phyloP scores from a whole-genome alignment of 2,888 invertebrate genomes.

The Erebia epiphron region DNA sequence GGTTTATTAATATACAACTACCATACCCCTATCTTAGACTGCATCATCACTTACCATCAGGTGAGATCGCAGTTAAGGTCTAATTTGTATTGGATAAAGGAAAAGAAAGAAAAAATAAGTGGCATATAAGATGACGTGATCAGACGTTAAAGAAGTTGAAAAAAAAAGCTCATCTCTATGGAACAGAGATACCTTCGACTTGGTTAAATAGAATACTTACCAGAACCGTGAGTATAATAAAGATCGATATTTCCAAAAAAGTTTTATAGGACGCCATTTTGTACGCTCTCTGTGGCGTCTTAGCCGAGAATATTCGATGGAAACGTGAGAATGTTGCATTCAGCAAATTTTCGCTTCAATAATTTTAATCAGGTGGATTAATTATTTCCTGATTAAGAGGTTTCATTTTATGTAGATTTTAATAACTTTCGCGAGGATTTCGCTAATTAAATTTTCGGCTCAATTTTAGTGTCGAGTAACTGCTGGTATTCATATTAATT shows the following conservation, averaged over 20 bases:
- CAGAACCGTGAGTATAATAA: neutral
- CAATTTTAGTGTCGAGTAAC: neutral
- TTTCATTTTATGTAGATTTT: slow-evolving; percentile 22
- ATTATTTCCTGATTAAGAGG: slow-evolving; percentile 24
- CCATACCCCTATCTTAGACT: neutral
- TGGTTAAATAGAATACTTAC: neutral
- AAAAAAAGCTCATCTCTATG: too few relatives aligned
- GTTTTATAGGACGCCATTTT: slow-evolving; percentile 27
- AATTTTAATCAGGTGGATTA: slow-evolving; percentile 39
- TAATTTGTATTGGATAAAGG: too few relatives aligned
- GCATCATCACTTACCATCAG: neutral
- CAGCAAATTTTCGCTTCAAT: slow-evolving; percentile 34
- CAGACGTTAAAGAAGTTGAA: too few relatives aligned
- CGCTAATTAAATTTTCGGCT: slow-evolving; percentile 14
- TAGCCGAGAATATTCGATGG: slow-evolving; percentile 30
- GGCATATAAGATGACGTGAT: too few relatives aligned
- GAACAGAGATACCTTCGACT: too few relatives aligned
- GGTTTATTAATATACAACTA: too few relatives aligned
- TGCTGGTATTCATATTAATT: too few relatives aligned
- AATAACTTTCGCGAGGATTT: neutral
- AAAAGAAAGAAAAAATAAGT: too few relatives aligned
- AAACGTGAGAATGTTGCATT: slow-evolving; percentile 5
- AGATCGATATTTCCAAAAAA: slow-evolving; percentile 24
- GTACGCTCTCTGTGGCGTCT: slow-evolving; percentile 21
- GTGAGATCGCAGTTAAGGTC: neutral